These are phyloP conservation scores for Lasioglossum oenotherae DNA, from an alignment of 2,888 invertebrate genomes.

Conservation along the genomic window DNA sequence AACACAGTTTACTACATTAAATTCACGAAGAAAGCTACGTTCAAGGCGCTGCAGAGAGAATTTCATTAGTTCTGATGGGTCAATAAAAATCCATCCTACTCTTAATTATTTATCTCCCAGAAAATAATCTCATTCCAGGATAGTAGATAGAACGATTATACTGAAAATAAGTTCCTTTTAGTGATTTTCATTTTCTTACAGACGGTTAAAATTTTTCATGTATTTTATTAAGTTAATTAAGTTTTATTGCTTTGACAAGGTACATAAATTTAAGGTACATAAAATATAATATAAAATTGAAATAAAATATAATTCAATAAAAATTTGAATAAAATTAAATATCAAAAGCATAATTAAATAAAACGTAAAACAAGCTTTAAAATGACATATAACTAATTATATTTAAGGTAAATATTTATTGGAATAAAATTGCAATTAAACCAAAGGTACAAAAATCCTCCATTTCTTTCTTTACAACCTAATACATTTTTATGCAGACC, in stretches of 20 bases:
- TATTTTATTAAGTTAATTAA: too few species aligned
- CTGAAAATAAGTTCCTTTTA: neutral
- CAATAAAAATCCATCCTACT: neutral
- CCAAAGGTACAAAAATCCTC: too few species aligned
- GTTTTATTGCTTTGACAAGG: neutral
- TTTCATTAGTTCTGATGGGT: neutral
- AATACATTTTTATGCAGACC: neutral
- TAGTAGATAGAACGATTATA: neutral
- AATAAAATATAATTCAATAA: too few species aligned
- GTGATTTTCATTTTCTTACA: neutral
- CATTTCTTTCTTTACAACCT: too few species aligned
- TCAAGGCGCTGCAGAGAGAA: neutral
- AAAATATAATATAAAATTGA: too few species aligned
- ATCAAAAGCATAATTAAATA: too few species aligned
- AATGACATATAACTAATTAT: too few species aligned
- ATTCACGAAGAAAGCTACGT: neutral
- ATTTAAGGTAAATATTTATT: too few species aligned
- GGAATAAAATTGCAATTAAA: too few species aligned
- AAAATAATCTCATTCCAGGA: neutral
- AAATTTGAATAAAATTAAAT: too few species aligned
- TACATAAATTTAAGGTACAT: neutral
- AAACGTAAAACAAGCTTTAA: too few species aligned
- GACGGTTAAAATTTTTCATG: neutral
- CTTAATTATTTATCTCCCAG: neutral
- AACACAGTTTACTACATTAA: constrained; percentile 7